Conservation (phyloP, 2,888 invertebrate genomes). For the Aphodius sticticus region DNA sequence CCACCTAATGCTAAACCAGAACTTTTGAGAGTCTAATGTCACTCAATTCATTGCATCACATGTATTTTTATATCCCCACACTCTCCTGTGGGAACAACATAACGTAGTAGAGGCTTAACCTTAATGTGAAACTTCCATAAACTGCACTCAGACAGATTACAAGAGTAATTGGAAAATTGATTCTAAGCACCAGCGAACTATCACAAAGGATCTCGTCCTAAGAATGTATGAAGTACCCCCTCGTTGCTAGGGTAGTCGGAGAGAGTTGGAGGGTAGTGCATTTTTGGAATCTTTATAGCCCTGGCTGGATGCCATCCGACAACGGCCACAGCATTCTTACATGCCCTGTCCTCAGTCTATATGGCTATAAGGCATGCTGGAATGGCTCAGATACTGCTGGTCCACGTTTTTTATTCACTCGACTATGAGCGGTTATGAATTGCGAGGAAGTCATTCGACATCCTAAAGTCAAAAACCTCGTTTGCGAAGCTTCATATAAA, state of each 20-base stretch:
- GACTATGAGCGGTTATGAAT: neutral
- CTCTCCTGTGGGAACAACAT: no score
- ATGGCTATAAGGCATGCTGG: neutral
- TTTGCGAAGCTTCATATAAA: neutral
- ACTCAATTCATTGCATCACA: no score
- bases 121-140: no score
- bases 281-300: neutral
- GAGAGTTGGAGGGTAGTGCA: neutral
- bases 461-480: neutral
- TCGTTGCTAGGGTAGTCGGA: neutral
- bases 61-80: no score
- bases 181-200: neutral
- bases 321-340: neutral
- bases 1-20: no score
- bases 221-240: neutral
- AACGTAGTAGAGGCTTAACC: no score
- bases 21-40: no score
- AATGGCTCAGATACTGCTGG: neutral
- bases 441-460: neutral
- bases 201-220: neutral
- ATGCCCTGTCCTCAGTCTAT: neutral
- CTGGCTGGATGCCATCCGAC: neutral
- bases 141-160: no score
- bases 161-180: neutral
- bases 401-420: neutral